Conservation (phyloP, 2,797 vertebrate species). For the Micropoecilia bifurca region DNA sequence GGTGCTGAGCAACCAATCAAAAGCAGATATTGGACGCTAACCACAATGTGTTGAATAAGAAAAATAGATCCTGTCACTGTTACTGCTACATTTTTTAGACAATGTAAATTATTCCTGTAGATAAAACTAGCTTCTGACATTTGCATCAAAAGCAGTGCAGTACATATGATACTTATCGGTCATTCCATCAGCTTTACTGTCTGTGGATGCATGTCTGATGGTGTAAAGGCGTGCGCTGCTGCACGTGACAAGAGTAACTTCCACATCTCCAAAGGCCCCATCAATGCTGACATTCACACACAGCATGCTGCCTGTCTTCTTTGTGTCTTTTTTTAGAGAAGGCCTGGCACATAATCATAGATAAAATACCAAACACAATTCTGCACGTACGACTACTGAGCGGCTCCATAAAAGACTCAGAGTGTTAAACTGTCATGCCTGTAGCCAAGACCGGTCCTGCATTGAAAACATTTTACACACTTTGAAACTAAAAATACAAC, state of each 20-base stretch:
- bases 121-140: not conserved
- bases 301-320: not conserved
- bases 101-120: not conserved
- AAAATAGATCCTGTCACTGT: not conserved
- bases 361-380: conserved; percentile 1
- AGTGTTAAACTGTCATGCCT: conserved; percentile 13
- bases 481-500: conserved; percentile 25
- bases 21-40: not conserved
- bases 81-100: not conserved
- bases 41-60: not conserved
- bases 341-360: conserved; percentile 6
- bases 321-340: not conserved
- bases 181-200: not conserved
- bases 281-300: not conserved
- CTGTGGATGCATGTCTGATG: not conserved
- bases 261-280: not conserved
- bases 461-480: conserved; percentile 20
- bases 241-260: conserved; percentile 5
- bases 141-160: not conserved
- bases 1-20: not conserved
- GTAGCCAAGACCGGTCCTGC: not conserved
- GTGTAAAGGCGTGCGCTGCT: not conserved
- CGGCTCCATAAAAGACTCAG: conserved; percentile 2
- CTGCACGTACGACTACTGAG: conserved; percentile 18
- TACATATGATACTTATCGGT: not conserved